phyloP scores from a whole-genome alignment of 2,113 vertebrate genomes.

The Otocyon megalotis region DNA sequence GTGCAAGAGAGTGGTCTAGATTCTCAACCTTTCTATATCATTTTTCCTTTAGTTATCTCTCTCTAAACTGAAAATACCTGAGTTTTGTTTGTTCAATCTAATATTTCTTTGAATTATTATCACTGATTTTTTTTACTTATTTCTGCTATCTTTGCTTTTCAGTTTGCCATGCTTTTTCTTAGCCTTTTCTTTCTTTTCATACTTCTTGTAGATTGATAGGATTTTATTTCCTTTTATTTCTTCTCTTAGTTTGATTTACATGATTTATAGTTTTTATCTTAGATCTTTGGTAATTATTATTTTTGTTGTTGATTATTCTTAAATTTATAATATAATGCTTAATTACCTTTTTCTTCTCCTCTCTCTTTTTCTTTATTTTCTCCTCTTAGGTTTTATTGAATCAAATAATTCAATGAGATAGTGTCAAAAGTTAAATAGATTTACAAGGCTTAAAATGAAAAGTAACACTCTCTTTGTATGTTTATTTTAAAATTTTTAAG shows the following conservation, averaged over 20 bases:
- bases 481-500: neutral
- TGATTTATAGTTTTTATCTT: neutral
- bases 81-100: neutral
- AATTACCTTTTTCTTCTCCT: neutral
- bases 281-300: neutral
- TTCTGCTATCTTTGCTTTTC: neutral
- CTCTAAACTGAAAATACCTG: neutral
- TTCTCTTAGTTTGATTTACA: neutral
- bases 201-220: neutral
- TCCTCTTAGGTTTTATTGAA: neutral
- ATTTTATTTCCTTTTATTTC: neutral
- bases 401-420: neutral
- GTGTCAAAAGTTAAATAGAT: neutral
- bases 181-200: neutral
- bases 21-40: neutral
- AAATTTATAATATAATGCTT: neutral
- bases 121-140: neutral
- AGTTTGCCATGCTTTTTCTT: neutral
- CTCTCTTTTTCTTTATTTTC: neutral
- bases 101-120: neutral
- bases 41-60: neutral
- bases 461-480: neutral
- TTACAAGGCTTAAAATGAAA: neutral
- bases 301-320: neutral
- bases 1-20: too few species aligned